These are phyloP conservation scores for Trilocha varians DNA, from an alignment of 2,888 invertebrate species.

Conservation along the genomic window DNA sequence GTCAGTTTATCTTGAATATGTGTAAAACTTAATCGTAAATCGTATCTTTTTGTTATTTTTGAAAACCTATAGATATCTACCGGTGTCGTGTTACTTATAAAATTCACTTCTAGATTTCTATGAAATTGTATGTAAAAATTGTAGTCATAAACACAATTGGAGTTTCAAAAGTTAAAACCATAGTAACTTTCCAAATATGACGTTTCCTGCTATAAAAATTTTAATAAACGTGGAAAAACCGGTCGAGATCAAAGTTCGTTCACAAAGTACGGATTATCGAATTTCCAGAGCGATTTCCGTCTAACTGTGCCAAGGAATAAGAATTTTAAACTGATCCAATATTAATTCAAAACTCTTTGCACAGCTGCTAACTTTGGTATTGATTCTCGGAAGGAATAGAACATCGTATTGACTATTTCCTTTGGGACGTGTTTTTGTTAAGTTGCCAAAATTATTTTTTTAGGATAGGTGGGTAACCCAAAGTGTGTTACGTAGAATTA, in stretches of 20 bases:
- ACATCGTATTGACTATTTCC: neutral
- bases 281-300: conserved; percentile 15
- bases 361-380: conserved; percentile 14
- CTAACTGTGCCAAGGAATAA: conserved; percentile 18
- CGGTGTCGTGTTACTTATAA: too few species aligned
- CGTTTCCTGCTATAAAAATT: neutral
- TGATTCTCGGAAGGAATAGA: conserved; percentile 8
- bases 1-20: too few species aligned
- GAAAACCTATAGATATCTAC: too few species aligned
- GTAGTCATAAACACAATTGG: too few species aligned
- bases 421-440: neutral
- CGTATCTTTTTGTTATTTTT: too few species aligned
- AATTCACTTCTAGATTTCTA: too few species aligned
- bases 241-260: conserved; percentile 14
- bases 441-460: too few species aligned
- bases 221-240: conserved; percentile 6
- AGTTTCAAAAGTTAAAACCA: conserved; percentile 4
- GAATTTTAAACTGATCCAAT: conserved; percentile 20
- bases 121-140: too few species aligned
- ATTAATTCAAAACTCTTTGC: conserved; percentile 25
- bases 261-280: conserved; percentile 18
- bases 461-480: too few species aligned
- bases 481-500: too few species aligned
- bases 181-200: neutral
- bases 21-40: too few species aligned